A percentile compares a stretch with the other conserved stretches of the same genome.
phyloP scores from a whole-genome alignment of 2,113 vertebrate genomes.

The Lepisosteus osseus region DNA sequence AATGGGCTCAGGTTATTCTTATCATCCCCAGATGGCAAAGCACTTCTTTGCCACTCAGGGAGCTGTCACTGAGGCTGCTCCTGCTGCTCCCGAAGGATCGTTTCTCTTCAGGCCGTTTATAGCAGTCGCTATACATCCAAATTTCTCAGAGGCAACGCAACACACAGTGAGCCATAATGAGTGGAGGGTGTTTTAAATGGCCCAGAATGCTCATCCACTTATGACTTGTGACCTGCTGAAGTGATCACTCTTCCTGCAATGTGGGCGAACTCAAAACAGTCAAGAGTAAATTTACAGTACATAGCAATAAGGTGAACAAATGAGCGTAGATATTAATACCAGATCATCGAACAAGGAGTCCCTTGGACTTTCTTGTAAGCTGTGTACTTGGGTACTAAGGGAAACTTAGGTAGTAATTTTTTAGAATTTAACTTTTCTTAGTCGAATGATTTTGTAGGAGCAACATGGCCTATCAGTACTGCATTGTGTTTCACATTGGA shows the following conservation, averaged over 20 bases:
- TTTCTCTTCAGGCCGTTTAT: background rate
- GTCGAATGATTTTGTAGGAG: too few relatives aligned
- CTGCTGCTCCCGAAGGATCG: background rate
- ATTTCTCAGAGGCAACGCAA: constrained; percentile 19
- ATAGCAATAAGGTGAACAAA: constrained; percentile 13
- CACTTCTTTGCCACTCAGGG: constrained; percentile 28
- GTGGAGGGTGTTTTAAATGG: constrained; percentile 5
- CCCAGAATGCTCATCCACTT: constrained; percentile 17
- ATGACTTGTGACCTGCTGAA: constrained; percentile 37
- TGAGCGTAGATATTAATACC: constrained; percentile 41
- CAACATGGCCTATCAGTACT: too few relatives aligned
- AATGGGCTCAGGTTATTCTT: constrained; percentile 61
- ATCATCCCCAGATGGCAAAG: constrained; percentile 55
- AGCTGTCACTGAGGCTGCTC: constrained; percentile 40
- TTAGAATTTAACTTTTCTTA: too few relatives aligned
- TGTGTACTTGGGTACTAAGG: background rate
- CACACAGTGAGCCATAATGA: constrained; percentile 14
- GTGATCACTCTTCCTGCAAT: constrained; percentile 19
- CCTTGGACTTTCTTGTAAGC: background rate
- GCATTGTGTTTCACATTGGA: too few relatives aligned
- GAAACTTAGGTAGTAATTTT: constrained; percentile 6
- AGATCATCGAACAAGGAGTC: constrained; percentile 28
- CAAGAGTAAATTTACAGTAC: constrained; percentile 36
- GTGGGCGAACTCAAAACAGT: constrained; percentile 12
- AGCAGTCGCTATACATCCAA: constrained; percentile 6